These are phyloP conservation scores for Xenops minutus DNA, from an alignment of 2,797 vertebrate genomes.

Conservation along the genomic window DNA sequence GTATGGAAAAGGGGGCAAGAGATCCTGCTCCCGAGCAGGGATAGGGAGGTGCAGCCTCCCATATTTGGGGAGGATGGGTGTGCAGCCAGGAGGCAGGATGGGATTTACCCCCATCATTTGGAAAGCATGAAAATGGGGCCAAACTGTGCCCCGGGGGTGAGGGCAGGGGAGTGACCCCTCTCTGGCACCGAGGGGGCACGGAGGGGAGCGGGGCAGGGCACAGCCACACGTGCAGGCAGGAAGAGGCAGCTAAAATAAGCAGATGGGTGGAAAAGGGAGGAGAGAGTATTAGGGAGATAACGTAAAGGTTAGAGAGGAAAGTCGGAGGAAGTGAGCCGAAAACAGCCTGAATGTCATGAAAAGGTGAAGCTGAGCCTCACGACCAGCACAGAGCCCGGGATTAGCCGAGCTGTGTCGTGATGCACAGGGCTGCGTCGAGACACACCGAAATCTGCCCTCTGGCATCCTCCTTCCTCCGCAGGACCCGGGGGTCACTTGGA, in stretches of 20 bases:
- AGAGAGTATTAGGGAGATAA: constrained; percentile 45
- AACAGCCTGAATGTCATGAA: constrained; percentile 21
- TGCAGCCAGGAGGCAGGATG: background rate
- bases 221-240: background rate
- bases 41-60: background rate
- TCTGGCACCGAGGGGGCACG: background rate
- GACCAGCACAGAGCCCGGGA: background rate
- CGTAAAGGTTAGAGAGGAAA: constrained; percentile 43
- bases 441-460: background rate
- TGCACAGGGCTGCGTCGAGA: background rate
- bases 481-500: background rate
- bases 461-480: background rate
- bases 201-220: background rate
- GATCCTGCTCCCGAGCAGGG: background rate
- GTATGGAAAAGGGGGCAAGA: background rate
- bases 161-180: background rate
- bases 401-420: background rate
- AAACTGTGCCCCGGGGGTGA: background rate
- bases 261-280: constrained; percentile 62
- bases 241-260: constrained; percentile 64
- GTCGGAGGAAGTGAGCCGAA: constrained; percentile 18
- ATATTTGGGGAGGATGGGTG: background rate
- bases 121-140: background rate
- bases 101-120: background rate
- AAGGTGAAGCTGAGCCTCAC: constrained; percentile 41